Percentiles rank a stretch among this genome's conserved stretches.
Evolutionary conservation across 2,888 invertebrate genomes (phyloP).

Genomic region (Nebria brevicollis): DNA sequence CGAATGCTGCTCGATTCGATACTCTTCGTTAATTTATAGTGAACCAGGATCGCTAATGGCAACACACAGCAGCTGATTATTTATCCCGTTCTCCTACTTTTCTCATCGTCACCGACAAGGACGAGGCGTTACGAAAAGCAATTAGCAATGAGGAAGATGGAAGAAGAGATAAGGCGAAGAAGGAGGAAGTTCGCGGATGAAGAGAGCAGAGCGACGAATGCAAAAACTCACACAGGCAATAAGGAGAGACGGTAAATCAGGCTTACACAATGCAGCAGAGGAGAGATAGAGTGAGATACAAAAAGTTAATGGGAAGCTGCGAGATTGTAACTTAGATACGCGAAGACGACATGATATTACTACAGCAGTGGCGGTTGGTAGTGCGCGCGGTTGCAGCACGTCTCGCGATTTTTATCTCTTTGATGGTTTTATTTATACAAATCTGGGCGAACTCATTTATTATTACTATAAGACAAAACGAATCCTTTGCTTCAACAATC

Average conservation of each 20-base stretch:
- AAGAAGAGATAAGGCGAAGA: conserved; percentile 53
- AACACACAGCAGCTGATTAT: conserved; percentile 57
- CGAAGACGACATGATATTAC: conserved; percentile 44
- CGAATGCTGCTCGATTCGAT: conserved; percentile 51
- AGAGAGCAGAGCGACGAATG: conserved; percentile 49
- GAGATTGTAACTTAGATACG: conserved; percentile 53
- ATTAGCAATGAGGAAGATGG: conserved; percentile 54
- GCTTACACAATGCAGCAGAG: conserved; percentile 52
- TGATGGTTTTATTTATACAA: conserved; percentile 45
- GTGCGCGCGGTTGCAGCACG: conserved; percentile 11
- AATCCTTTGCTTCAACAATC: neutral
- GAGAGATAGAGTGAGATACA: conserved; percentile 51
- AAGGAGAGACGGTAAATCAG: conserved; percentile 54
- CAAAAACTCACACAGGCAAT: conserved; percentile 54
- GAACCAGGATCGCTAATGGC: conserved; percentile 56
- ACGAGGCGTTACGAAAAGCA: conserved; percentile 53
- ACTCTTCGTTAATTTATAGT: conserved; percentile 56
- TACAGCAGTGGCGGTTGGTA: conserved; percentile 8
- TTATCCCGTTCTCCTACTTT: conserved; percentile 50
- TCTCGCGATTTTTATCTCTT: conserved; percentile 31
- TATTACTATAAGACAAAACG: neutral
- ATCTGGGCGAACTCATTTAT: conserved; percentile 23
- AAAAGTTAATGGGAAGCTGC: conserved; percentile 54
- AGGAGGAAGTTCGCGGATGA: conserved; percentile 50
- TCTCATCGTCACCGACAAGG: conserved; percentile 48